phyloP scores from a whole-genome alignment of 1,140 invertebrate genomes.

The Campoletis sonorensis region DNA sequence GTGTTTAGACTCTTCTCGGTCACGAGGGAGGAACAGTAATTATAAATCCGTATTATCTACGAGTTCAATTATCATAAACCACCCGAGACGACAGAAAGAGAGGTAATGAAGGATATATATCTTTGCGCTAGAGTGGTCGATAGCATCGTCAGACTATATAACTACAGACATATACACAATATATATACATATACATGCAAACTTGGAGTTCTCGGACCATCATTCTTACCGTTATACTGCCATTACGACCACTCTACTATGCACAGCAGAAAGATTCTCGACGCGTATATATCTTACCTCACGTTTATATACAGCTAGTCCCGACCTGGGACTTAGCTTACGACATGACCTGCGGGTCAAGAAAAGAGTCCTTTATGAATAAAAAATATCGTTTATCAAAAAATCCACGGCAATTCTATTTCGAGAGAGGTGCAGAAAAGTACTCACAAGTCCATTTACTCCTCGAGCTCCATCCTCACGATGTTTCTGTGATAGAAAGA shows the following conservation, averaged over 20 bases:
- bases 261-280: slow-evolving; percentile 21
- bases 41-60: slow-evolving; percentile 47
- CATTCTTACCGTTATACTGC: slow-evolving; percentile 36
- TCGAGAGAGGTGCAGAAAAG: background rate
- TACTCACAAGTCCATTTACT: background rate
- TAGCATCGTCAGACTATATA: slow-evolving; percentile 11
- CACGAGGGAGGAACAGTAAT: slow-evolving; percentile 37
- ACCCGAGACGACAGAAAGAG: slow-evolving; percentile 34
- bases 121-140: slow-evolving; percentile 22
- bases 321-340: background rate
- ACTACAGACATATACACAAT: background rate
- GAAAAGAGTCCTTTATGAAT: background rate
- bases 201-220: slow-evolving; percentile 15
- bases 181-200: background rate
- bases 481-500: too few relatives aligned
- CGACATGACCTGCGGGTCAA: background rate
- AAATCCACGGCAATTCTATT: slow-evolving; percentile 1
- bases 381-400: slow-evolving; percentile 11
- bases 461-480: too few relatives aligned
- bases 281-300: slow-evolving; percentile 31
- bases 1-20: slow-evolving; percentile 32
- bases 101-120: slow-evolving; percentile 21
- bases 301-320: slow-evolving; percentile 12
- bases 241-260: slow-evolving; percentile 36
- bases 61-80: slow-evolving; percentile 48